Conservation (phyloP, 2,113 vertebrate species). For the Meles meles region DNA sequence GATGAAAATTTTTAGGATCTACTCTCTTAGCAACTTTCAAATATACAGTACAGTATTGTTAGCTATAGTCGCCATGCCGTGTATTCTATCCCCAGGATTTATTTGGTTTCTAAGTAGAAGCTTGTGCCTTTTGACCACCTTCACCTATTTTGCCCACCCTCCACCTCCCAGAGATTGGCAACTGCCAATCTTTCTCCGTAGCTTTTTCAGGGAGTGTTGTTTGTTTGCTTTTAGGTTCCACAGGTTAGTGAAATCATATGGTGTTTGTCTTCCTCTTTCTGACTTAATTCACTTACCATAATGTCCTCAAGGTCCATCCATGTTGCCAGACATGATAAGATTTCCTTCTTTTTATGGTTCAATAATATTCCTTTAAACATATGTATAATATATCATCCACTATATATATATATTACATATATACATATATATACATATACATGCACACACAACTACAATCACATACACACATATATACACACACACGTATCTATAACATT, state of each 20-base stretch:
- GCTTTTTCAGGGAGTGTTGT: background rate
- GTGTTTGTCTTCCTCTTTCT: background rate
- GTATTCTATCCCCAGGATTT: background rate
- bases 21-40: background rate
- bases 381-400: too few relatives aligned
- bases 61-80: background rate
- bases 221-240: background rate
- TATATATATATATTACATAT: background rate
- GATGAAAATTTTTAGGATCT: background rate
- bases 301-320: background rate
- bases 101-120: background rate
- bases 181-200: background rate
- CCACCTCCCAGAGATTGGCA: background rate
- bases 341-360: background rate
- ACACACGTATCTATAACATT: background rate
- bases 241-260: background rate
- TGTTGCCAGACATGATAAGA: background rate
- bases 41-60: background rate
- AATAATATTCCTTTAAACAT: background rate
- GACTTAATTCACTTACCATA: background rate
- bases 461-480: background rate
- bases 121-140: background rate
- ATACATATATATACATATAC: too few relatives aligned
- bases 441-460: too few relatives aligned
- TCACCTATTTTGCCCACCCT: background rate